These are phyloP conservation scores for Dendrophyllia cribrosa DNA, from an alignment of 64 coral and sea anemone genomes.

Conservation along the genomic window DNA sequence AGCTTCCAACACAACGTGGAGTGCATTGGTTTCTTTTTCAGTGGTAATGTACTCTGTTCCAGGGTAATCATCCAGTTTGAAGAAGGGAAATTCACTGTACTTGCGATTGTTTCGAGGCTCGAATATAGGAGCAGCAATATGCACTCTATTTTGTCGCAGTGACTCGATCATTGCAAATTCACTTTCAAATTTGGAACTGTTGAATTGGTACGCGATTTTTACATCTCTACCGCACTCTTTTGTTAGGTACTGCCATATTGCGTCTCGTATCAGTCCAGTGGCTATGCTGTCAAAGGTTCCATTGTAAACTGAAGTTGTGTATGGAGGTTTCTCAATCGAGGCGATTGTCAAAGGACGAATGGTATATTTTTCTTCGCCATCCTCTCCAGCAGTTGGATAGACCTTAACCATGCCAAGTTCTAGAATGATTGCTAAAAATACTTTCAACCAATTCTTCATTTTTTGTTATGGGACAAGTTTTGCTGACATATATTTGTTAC, in stretches of 20 bases:
- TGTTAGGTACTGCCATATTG: neutral
- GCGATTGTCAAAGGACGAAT: too few species aligned
- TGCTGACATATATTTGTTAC: too few species aligned
- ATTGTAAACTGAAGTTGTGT: too few species aligned
- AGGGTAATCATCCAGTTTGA: conserved; percentile 10
- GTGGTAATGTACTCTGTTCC: neutral
- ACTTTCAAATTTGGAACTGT: neutral
- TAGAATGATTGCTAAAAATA: too few species aligned
- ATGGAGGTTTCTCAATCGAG: too few species aligned
- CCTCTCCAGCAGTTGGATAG: too few species aligned
- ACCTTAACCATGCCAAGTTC: too few species aligned
- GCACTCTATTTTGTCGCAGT: neutral
- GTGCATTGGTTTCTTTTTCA: neutral
- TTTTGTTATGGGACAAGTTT: too few species aligned
- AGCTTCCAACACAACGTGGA: neutral
- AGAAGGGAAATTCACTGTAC: conserved; percentile 9
- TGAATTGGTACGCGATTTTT: neutral
- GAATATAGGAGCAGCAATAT: neutral
- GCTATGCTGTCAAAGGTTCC: too few species aligned
- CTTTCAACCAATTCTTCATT: too few species aligned
- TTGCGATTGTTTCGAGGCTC: neutral
- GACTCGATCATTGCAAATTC: neutral
- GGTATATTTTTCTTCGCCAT: too few species aligned
- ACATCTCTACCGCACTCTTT: neutral
- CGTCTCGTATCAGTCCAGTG: neutral